These are phyloP conservation scores for Pyrocoelia pectoralis DNA, from an alignment of 2,888 invertebrate genomes.

Conservation along the genomic window DNA sequence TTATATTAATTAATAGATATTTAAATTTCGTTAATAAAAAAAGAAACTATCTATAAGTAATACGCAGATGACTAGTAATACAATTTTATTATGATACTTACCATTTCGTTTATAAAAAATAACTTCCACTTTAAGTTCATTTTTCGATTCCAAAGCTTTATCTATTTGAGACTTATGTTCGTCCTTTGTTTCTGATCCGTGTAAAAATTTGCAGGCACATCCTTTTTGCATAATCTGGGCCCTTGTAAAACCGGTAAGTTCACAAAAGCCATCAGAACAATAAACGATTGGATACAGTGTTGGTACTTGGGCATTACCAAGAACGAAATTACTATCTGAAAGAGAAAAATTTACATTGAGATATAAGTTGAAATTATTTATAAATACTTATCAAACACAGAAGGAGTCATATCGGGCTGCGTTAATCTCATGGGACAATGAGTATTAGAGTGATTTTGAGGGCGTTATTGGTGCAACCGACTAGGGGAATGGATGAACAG, in stretches of 20 bases:
- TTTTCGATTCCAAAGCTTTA: constrained; percentile 86
- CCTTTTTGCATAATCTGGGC: constrained; percentile 98
- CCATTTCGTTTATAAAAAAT: constrained; percentile 95
- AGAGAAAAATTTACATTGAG: constrained; percentile 40
- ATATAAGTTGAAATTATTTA: too few relatives aligned
- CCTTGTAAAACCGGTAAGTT: constrained; percentile 91
- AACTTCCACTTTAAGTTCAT: constrained; percentile 92
- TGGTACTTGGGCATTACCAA: constrained; percentile 94
- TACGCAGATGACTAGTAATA: too few relatives aligned
- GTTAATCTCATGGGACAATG: too few relatives aligned
- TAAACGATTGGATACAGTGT: constrained; percentile 91
- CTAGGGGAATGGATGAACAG: too few relatives aligned
- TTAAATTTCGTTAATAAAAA: too few relatives aligned
- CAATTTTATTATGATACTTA: too few relatives aligned
- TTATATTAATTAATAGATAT: too few relatives aligned
- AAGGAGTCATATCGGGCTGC: too few relatives aligned
- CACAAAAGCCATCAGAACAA: constrained; percentile 96
- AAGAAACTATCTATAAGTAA: too few relatives aligned
- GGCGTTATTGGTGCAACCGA: too few relatives aligned
- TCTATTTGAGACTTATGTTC: constrained; percentile 91
- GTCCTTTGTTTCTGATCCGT: constrained; percentile 89
- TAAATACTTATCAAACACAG: too few relatives aligned
- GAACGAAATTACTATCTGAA: constrained; percentile 94
- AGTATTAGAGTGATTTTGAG: too few relatives aligned
- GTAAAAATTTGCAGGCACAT: constrained; percentile 93